Evolutionary conservation across 30 jellyfish, hydroid and myxozoan species (phyloP).

Genomic region (Pseudorhiza aurosa): DNA sequence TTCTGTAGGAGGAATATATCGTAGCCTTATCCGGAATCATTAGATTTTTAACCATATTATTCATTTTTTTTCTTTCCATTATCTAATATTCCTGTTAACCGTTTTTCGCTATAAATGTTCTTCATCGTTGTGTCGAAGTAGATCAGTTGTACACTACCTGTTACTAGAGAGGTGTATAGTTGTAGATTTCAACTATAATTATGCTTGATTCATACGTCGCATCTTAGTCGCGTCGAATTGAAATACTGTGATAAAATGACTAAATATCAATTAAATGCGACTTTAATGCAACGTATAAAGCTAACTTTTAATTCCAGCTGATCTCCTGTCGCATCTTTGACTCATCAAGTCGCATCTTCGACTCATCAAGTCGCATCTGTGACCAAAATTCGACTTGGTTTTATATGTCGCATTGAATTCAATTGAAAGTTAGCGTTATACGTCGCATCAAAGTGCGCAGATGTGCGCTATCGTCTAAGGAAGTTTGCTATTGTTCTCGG

Average conservation of each 20-base stretch:
- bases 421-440: no score
- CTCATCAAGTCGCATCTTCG: conserved; percentile 23
- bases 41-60: no score
- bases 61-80: no score
- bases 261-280: background rate
- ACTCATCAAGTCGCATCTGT: conserved; percentile 21
- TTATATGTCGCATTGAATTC: conserved; percentile 2
- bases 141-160: no score
- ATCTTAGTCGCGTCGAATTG: conserved; percentile 5
- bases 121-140: no score
- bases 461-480: background rate
- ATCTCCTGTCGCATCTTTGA: conserved; percentile 1
- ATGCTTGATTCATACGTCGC: background rate
- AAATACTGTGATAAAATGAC: background rate
- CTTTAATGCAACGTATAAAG: conserved; percentile 11
- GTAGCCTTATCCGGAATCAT: no score
- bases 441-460: background rate
- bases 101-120: no score
- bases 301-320: conserved; percentile 14
- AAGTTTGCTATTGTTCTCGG: conserved; percentile 1
- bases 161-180: no score
- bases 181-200: background rate
- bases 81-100: no score
- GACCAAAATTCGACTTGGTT: conserved; percentile 9
- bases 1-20: no score